Conservation (phyloP, 2,888 invertebrate genomes). For the Euspilapteryx auroguttella region DNA sequence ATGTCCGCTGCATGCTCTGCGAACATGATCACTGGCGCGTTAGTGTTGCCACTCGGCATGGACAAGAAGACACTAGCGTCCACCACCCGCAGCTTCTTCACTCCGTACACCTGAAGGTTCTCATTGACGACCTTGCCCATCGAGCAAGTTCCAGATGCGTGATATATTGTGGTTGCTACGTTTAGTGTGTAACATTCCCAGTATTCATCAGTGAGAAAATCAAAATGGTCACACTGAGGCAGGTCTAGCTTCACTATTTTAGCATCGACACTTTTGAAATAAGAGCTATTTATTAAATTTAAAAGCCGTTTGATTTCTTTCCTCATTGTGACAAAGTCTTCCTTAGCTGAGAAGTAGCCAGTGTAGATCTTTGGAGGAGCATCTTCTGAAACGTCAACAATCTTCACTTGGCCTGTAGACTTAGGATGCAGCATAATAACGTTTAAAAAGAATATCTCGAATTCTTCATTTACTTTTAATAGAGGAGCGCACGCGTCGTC, state of each 20-base stretch:
- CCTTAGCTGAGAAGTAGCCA: conserved; percentile 2
- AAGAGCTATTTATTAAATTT: conserved; percentile 12
- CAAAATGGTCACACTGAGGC: conserved; percentile 14
- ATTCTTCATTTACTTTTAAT: conserved; percentile 12
- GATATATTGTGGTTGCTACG: conserved; percentile 18
- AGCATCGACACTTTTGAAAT: conserved; percentile 11
- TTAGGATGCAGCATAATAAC: conserved; percentile 15
- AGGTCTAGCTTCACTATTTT: conserved; percentile 14
- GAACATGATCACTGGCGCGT: conserved; percentile 65
- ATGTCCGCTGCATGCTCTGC: conserved; percentile 64
- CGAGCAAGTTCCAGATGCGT: conserved; percentile 22
- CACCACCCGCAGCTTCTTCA: conserved; percentile 58
- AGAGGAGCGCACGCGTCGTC: conserved; percentile 3
- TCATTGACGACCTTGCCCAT: conserved; percentile 31
- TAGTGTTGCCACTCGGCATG: conserved; percentile 61
- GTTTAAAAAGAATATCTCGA: conserved; percentile 13
- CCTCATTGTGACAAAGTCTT: conserved; percentile 15
- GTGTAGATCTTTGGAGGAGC: conserved; percentile 2
- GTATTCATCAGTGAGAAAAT: conserved; percentile 19
- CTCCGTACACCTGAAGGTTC: conserved; percentile 46
- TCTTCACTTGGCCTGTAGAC: conserved; percentile 16
- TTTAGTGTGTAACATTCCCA: conserved; percentile 27
- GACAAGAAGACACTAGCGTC: conserved; percentile 67
- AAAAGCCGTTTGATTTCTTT: conserved; percentile 13
- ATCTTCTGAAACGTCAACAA: conserved; percentile 7